Evolutionary conservation across 2,888 invertebrate genomes (phyloP).

Genomic region (Oscheius sp.): DNA sequence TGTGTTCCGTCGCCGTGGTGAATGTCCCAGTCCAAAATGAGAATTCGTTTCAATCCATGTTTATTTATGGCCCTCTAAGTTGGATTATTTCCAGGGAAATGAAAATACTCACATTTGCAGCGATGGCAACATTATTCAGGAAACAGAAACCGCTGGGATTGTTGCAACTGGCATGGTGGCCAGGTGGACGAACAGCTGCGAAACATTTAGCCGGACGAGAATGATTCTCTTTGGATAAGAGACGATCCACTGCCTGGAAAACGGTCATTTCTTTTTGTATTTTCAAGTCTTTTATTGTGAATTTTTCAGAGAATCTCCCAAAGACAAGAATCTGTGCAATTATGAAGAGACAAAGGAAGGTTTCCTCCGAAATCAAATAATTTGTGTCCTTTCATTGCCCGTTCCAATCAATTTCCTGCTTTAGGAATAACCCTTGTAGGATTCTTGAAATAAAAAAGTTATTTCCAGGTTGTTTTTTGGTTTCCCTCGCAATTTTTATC

Average conservation of each 20-base stretch:
- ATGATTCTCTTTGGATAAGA: slow-evolving; percentile 5
- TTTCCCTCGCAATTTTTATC: too few relatives aligned
- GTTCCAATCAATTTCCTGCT: too few relatives aligned
- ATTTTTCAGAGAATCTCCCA: too few relatives aligned
- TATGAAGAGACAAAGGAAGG: too few relatives aligned
- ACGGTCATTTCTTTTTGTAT: too few relatives aligned
- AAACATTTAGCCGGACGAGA: slow-evolving; percentile 47
- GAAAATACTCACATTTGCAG: slow-evolving; percentile 78
- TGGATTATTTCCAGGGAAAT: neutral
- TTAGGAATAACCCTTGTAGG: too few relatives aligned
- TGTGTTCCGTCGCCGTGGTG: slow-evolving; percentile 68
- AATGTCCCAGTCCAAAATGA: slow-evolving; percentile 91
- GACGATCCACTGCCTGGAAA: slow-evolving; percentile 39
- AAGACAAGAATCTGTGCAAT: too few relatives aligned
- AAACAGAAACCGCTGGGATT: slow-evolving; percentile 88
- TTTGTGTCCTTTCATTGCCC: too few relatives aligned
- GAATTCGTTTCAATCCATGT: slow-evolving; percentile 78
- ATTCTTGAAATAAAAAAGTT: too few relatives aligned
- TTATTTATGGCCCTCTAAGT: slow-evolving; percentile 45
- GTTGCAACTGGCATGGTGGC: slow-evolving; percentile 87
- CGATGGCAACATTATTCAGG: slow-evolving; percentile 96
- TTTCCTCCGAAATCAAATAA: too few relatives aligned
- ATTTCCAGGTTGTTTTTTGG: too few relatives aligned
- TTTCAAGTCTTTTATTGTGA: too few relatives aligned
- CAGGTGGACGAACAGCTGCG: slow-evolving; percentile 74